Evolutionary conservation across 2,113 vertebrate species (phyloP).

Genomic region (Mesitornis unicolor): DNA sequence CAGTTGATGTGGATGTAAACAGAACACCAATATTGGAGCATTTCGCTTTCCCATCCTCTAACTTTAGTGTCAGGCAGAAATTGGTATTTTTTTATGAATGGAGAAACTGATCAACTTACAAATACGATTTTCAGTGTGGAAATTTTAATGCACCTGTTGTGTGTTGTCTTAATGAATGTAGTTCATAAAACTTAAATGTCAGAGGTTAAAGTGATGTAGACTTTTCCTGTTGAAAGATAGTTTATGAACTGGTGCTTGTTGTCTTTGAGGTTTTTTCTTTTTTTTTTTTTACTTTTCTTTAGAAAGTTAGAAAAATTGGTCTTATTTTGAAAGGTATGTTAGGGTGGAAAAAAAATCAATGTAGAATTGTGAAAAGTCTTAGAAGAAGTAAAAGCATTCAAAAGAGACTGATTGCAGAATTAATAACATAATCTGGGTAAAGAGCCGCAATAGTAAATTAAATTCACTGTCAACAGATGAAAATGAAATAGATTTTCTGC

Average conservation of each 20-base stretch:
- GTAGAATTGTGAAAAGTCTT: slow-evolving; percentile 62
- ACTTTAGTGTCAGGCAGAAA: slow-evolving; percentile 1
- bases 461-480: slow-evolving; percentile 76
- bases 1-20: slow-evolving; percentile 48
- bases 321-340: slow-evolving; percentile 61
- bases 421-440: slow-evolving; percentile 74
- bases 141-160: slow-evolving; percentile 39
- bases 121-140: background rate
- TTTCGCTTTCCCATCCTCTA: slow-evolving; percentile 49
- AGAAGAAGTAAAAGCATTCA: slow-evolving; percentile 65
- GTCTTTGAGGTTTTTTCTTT: background rate
- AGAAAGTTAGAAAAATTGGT: slow-evolving; percentile 37
- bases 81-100: slow-evolving; percentile 1
- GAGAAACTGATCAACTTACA: slow-evolving; percentile 14
- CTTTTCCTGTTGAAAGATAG: background rate
- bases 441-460: slow-evolving; percentile 71
- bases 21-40: slow-evolving; percentile 15
- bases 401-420: slow-evolving; percentile 76
- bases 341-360: slow-evolving; percentile 37
- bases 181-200: background rate
- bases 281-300: background rate
- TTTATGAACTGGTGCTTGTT: background rate
- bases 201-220: slow-evolving; percentile 2
- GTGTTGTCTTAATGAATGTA: background rate
- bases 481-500: slow-evolving; percentile 77